Evolutionary conservation across 2,797 vertebrate genomes (phyloP).

Genomic region (Sebastes minor): DNA sequence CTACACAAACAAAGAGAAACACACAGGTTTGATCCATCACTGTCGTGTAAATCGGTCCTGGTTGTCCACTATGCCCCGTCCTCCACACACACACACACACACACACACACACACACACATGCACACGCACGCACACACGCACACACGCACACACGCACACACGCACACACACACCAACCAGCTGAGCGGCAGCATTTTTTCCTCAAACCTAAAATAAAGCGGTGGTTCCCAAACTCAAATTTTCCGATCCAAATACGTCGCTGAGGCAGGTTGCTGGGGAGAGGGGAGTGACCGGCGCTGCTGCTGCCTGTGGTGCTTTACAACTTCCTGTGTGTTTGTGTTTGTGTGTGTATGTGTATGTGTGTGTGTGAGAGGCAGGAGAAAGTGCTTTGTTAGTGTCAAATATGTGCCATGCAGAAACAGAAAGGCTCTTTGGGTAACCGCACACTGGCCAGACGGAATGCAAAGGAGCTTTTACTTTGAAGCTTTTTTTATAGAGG

Average conservation of each 20-base stretch:
- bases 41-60: slow-evolving; percentile 1
- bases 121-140: background rate
- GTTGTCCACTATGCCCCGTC: background rate
- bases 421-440: slow-evolving; percentile 7
- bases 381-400: slow-evolving; percentile 14
- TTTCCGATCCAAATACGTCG: slow-evolving; percentile 75
- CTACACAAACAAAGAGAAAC: background rate
- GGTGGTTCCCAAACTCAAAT: slow-evolving; percentile 57
- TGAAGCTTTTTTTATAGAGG: background rate
- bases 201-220: slow-evolving; percentile 57
- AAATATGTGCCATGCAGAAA: background rate
- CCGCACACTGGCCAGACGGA: background rate
- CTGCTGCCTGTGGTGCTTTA: slow-evolving; percentile 33
- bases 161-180: background rate
- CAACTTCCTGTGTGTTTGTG: slow-evolving; percentile 61
- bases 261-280: slow-evolving; percentile 53
- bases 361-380: slow-evolving; percentile 1
- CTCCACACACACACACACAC: slow-evolving; percentile 2
- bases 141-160: background rate
- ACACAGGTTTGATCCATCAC: slow-evolving; percentile 13
- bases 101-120: background rate
- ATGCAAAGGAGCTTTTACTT: background rate
- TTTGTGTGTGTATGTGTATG: slow-evolving; percentile 13
- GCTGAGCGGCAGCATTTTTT: slow-evolving; percentile 23
- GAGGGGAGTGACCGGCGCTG: slow-evolving; percentile 21